Evolutionary conservation across 2,888 invertebrate species (phyloP).

Genomic region (Adela reaumurella): DNA sequence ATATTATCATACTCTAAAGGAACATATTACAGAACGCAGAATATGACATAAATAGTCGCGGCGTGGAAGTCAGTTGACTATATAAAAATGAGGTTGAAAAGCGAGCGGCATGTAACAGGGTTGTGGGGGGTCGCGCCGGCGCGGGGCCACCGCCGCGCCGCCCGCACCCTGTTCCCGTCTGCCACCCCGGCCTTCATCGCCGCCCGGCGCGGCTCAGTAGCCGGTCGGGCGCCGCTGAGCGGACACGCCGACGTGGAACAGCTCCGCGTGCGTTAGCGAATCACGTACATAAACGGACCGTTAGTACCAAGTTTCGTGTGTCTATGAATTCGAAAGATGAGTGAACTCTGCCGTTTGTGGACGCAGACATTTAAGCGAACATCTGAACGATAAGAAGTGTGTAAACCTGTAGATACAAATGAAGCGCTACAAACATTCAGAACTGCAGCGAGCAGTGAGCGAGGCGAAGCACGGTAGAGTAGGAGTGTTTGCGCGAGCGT

Average conservation of each 20-base stretch:
- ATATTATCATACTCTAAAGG: slow-evolving; percentile 42
- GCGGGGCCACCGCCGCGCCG: slow-evolving; percentile 27
- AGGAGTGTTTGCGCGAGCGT: neutral
- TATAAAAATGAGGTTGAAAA: slow-evolving; percentile 45
- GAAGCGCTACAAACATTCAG: neutral
- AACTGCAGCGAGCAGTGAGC: neutral
- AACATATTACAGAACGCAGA: slow-evolving; percentile 46
- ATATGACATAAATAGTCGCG: slow-evolving; percentile 53
- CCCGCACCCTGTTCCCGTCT: slow-evolving; percentile 36
- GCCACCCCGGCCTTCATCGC: slow-evolving; percentile 36
- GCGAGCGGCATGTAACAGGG: slow-evolving; percentile 30
- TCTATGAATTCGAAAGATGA: no score
- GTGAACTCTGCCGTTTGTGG: no score
- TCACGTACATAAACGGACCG: no score
- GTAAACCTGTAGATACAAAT: neutral
- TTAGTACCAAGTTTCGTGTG: no score
- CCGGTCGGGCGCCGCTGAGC: slow-evolving; percentile 8
- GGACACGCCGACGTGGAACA: slow-evolving; percentile 4
- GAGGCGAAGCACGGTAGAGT: neutral
- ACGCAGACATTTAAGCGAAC: no score
- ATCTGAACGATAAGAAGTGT: no score
- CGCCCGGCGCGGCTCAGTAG: slow-evolving; percentile 12
- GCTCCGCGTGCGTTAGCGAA: no score
- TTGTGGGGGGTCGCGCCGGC: slow-evolving; percentile 35
- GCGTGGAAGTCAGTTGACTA: slow-evolving; percentile 53